Evolutionary conservation across 2,888 invertebrate genomes (phyloP), one percentile per base, ranked within the genome.

Genomic region (Dryococelus australis): DNA sequence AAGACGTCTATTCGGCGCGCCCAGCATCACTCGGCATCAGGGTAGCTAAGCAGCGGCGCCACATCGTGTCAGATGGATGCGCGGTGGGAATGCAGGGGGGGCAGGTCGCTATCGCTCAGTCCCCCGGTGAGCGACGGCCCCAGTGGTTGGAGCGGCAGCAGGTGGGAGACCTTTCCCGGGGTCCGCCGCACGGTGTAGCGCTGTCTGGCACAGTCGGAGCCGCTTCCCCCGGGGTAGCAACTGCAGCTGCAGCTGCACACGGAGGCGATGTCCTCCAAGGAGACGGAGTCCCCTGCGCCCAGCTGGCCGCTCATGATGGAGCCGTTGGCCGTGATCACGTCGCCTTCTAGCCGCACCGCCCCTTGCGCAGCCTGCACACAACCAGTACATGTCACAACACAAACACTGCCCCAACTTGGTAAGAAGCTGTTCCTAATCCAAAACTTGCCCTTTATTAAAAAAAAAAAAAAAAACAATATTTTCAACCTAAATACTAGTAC

Each of bases 301-400:
- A 93, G 91, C 88, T 93, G 93, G 87, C 97, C 97, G 90, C 97
- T 96, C 90, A 98, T 93, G 91, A 98, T 97, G 90, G 97, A 98
- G 88, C 98, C 98, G 91, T 98, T 98, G 84, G 98, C 97, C 88
- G 98, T 98, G 93, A 99, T 99, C 90, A 99, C 98, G 94, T 99
- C 99, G 89, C 99, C 99, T 92, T 99, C 99, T 89, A 99, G 93
- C 88, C 98, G 95, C 35, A 99, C 99, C 87, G 99, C 98, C 86
- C 98, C 98, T 92, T 98, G 97, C 89, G 98, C 97, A 88, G 99
- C 99, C 95, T 98, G 94, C 86, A 92, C 91, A 88, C 20, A 20
- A 65, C 65, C 65, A 16, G 35, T 35, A 35, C 35, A 35, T 35
- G 35, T 35, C 35, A 35, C 35, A 84, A n/a, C n/a, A 43, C 51